Conservation (phyloP, 2,888 invertebrate species). For the Diaprepes abbreviatus region DNA sequence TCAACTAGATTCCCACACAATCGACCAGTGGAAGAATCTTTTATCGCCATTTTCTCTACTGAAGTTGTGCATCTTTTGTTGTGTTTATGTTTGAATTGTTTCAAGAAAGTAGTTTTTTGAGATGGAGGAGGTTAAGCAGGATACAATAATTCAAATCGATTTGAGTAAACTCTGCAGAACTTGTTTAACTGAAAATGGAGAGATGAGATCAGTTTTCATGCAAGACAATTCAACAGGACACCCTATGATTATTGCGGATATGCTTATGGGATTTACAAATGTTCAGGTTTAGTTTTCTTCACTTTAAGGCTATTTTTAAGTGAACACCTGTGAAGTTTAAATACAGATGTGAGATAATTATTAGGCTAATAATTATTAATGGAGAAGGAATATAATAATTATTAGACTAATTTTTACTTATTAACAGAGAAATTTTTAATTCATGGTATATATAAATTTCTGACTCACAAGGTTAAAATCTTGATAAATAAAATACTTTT, state of each 20-base stretch:
- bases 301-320: no score
- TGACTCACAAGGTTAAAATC: no score
- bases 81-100: slow-evolving; percentile 59
- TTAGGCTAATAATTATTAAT: no score
- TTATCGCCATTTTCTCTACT: slow-evolving; percentile 65
- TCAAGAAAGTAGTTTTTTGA: background rate
- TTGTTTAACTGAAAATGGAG: slow-evolving; percentile 67
- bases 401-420: no score
- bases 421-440: no score
- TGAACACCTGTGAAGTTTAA: no score
- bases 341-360: no score
- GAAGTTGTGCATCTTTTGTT: slow-evolving; percentile 63
- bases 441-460: no score
- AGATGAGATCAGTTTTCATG: slow-evolving; percentile 68
- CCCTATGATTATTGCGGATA: slow-evolving; percentile 66
- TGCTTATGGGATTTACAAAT: slow-evolving; percentile 67
- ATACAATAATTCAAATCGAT: slow-evolving; percentile 62
- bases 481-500: no score
- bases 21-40: slow-evolving; percentile 69
- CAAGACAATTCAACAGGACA: slow-evolving; percentile 65
- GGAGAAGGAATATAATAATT: no score
- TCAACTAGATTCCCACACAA: slow-evolving; percentile 61
- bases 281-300: slow-evolving; percentile 64
- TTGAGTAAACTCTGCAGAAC: slow-evolving; percentile 68
- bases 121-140: slow-evolving; percentile 63